phyloP scores from a whole-genome alignment of 2,113 vertebrate genomes.

The Sus scrofa region DNA sequence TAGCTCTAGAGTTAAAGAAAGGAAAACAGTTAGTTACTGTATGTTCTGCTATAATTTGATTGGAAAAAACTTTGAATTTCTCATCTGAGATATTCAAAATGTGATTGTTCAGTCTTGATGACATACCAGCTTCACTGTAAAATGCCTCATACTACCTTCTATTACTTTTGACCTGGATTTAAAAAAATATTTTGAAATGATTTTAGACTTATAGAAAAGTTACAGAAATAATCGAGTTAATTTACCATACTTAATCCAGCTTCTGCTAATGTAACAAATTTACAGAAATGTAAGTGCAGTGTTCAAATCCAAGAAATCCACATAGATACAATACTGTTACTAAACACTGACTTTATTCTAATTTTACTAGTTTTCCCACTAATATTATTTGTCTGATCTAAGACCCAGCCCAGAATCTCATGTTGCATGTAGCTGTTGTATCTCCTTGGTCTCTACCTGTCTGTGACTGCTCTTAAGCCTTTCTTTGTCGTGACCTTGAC shows the following conservation, averaged over 20 bases:
- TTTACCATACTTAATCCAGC: neutral
- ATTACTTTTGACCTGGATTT: neutral
- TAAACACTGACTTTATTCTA: neutral
- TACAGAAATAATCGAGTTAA: neutral
- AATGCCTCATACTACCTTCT: neutral
- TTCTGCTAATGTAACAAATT: neutral
- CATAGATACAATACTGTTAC: neutral
- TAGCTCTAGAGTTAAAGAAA: neutral
- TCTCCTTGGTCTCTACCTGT: neutral
- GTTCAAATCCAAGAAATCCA: neutral
- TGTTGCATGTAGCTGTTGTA: neutral
- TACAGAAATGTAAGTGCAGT: neutral
- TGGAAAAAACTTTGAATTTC: conserved; percentile 4
- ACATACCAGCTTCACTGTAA: neutral
- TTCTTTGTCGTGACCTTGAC: neutral
- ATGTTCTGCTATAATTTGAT: neutral
- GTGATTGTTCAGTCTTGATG: neutral
- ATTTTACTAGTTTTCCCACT: conserved; percentile 24
- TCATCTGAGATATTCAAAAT: neutral
- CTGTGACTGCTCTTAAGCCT: neutral
- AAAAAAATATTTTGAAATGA: neutral
- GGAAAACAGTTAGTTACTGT: neutral
- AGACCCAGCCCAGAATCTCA: neutral
- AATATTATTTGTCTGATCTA: neutral
- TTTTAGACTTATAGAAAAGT: neutral